These are phyloP conservation scores for Magallana gigas DNA, from an alignment of 1,140 invertebrate species.

Conservation along the genomic window DNA sequence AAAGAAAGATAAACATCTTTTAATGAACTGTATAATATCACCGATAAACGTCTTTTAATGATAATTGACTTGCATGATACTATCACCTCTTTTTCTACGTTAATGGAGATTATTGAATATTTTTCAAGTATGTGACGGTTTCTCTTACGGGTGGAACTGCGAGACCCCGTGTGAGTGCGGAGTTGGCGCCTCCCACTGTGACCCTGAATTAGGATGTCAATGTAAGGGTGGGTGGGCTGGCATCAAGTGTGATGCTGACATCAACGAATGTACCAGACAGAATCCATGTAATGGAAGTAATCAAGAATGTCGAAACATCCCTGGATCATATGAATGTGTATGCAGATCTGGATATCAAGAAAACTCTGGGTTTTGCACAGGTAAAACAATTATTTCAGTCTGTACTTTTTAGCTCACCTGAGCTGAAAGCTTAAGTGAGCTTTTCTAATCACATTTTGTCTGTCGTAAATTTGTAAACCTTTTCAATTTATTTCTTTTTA, in stretches of 20 bases:
- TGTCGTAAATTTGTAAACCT: too few relatives aligned
- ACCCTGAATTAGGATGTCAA: neutral
- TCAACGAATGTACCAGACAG: conserved; percentile 7
- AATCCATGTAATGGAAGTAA: conserved; percentile 6
- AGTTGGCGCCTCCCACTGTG: conserved; percentile 1
- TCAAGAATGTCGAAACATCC: conserved; percentile 26
- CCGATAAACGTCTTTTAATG: too few relatives aligned
- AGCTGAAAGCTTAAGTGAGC: too few relatives aligned
- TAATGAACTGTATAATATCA: too few relatives aligned
- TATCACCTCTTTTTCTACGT: neutral
- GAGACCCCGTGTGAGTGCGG: conserved; percentile 1
- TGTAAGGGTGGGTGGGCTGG: neutral
- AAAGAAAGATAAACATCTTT: neutral
- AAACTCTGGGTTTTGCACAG: neutral
- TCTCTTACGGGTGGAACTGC: conserved; percentile 1
- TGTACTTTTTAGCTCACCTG: too few relatives aligned
- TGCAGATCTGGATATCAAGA: neutral
- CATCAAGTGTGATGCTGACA: neutral
- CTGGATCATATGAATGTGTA: conserved; percentile 12
- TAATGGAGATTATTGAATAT: neutral
- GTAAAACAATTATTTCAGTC: neutral
- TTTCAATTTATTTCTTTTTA: too few relatives aligned
- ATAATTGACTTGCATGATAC: neutral
- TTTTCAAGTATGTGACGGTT: conserved; percentile 29
- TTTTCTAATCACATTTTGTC: too few relatives aligned